Percentiles rank a stretch among this genome's conserved stretches.
Evolutionary conservation across 2,113 vertebrate species (phyloP).

Genomic region (Albula goreensis): DNA sequence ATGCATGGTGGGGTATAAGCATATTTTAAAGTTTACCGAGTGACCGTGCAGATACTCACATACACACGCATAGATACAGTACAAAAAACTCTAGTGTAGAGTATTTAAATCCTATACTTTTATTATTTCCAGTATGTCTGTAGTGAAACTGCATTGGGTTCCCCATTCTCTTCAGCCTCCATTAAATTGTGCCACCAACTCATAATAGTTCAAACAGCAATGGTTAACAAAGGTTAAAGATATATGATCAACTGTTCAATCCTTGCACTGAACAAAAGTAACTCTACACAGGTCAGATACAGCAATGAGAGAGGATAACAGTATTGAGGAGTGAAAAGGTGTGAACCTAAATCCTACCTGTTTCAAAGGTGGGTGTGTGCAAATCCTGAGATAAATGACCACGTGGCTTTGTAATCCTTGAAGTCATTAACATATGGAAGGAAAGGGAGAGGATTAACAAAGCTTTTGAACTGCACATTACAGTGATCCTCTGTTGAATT

Average conservation of each 20-base stretch:
- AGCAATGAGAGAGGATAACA: background rate
- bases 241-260: background rate
- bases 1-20: too few relatives aligned
- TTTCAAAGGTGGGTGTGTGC: background rate
- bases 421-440: background rate
- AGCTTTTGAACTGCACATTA: background rate
- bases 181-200: background rate
- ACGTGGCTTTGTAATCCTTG: background rate
- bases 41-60: too few relatives aligned
- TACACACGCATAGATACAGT: too few relatives aligned
- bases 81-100: too few relatives aligned
- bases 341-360: background rate
- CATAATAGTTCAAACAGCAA: background rate
- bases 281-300: background rate
- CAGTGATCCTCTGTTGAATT: background rate
- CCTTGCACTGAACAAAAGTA: background rate
- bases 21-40: too few relatives aligned
- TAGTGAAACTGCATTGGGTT: background rate
- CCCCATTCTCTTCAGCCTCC: background rate
- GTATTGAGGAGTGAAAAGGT: background rate
- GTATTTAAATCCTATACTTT: too few relatives aligned
- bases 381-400: background rate
- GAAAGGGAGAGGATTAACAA: background rate
- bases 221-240: background rate
- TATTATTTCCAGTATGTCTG: too few relatives aligned